Evolutionary conservation across 1,140 invertebrate genomes (phyloP), one percentile per base, ranked within the genome.

Genomic region (Drosophila leontia): DNA sequence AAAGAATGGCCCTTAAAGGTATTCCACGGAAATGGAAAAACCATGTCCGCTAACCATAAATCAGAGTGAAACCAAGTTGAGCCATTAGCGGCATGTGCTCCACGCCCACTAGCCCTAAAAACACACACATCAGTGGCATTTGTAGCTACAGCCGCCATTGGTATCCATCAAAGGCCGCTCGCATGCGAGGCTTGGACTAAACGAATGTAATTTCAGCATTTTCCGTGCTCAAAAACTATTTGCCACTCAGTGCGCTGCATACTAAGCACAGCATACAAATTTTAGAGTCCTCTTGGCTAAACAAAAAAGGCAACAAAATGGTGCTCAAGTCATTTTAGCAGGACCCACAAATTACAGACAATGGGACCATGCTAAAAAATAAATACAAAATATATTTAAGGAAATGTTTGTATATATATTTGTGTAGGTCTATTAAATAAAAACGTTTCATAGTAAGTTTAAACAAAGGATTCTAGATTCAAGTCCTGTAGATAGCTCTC

Each of bases 221-320:
- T 75, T 81, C 55, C 75, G 70, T 82, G 70, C 78, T 85, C 78
- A 75, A 90, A 90, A 90, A 90, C 85, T 90, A 91, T 90, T 90
- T 90, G 70, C 60, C 78, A 67, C 75, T 62, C 45, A 53, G 19
- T 84, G 80, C 63, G 47, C 34, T 48, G 84, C 80, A 90, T 84
- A 84, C 78, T 72, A 90, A 90, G 62, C 56, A 23, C 50, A 15
- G 51, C 45, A 61, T 67, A 57, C 62, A 53, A 58, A 69, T 82
- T 86, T 62, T 56, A 65, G 39, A 78, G 12, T 41, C 51, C 58
- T 23, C 29, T 39, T 1, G 35, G 15, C 19, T 29, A 11, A 23
- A 13, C 48, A 62, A 50, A 62, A 71, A 41, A 34, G 26, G 17
- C 7, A 77, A 72, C 51, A 63, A 77, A 75, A 85, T 32, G 57